Conservation (phyloP, 2,113 vertebrate species). For the Gadus chalcogrammus region DNA sequence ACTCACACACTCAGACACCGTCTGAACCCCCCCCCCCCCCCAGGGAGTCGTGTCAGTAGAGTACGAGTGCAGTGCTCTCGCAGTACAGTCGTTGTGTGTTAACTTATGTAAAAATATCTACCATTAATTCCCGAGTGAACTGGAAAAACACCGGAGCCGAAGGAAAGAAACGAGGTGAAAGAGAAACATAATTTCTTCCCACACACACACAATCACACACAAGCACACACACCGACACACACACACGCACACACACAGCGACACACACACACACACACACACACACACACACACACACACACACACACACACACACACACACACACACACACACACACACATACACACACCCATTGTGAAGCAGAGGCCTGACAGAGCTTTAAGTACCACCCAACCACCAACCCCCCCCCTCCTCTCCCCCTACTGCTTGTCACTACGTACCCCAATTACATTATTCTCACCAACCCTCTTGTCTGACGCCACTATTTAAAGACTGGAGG, state of each 20-base stretch:
- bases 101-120: no score
- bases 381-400: constrained; percentile 13
- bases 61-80: no score
- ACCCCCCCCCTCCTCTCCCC: no score
- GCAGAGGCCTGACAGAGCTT: constrained; percentile 28
- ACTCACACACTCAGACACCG: no score
- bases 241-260: no score
- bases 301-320: constrained; percentile 2
- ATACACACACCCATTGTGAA: constrained; percentile 27
- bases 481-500: constrained; percentile 53
- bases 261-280: background rate
- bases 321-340: no score
- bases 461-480: constrained; percentile 22
- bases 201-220: background rate
- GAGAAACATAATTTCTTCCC: constrained; percentile 17
- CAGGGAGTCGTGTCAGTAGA: no score
- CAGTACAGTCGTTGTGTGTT: no score
- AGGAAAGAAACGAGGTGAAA: background rate
- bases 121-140: no score
- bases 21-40: no score
- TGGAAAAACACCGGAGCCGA: no score
- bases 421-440: background rate
- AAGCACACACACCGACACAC: constrained; percentile 3
- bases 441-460: background rate
- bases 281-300: background rate